phyloP scores from a whole-genome alignment of 1,140 invertebrate species.

The Caenorhabditis latens region DNA sequence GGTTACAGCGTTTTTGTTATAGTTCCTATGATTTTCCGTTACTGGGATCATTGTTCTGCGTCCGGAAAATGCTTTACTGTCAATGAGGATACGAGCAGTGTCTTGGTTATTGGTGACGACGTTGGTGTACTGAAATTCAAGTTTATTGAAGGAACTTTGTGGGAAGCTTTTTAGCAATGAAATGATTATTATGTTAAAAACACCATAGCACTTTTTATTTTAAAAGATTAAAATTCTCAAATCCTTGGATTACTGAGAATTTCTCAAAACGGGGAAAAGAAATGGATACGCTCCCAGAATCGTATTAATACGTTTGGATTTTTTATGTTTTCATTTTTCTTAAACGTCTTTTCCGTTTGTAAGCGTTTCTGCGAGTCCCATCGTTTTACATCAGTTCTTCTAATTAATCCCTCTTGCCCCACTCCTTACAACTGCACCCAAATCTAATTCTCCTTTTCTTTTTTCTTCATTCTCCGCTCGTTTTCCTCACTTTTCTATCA shows the following conservation, averaged over 20 bases:
- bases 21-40: neutral
- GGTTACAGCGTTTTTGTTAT: neutral
- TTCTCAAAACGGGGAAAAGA: no score
- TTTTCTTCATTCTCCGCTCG: conserved; percentile 19
- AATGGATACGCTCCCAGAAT: no score
- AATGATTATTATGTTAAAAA: no score
- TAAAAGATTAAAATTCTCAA: no score
- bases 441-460: conserved; percentile 42
- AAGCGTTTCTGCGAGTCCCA: conserved; percentile 5
- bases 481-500: conserved; percentile 41
- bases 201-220: no score
- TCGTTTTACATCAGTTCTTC: neutral
- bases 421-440: conserved; percentile 34
- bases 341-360: neutral
- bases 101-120: neutral
- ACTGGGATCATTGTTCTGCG: conserved; percentile 35
- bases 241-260: no score
- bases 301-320: neutral
- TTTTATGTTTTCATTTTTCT: neutral
- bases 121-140: conserved; percentile 2
- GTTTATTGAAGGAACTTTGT: no score
- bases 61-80: neutral
- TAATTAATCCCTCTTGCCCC: conserved; percentile 36
- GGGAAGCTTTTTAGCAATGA: no score
- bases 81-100: conserved; percentile 2